These are phyloP conservation scores for Gymnoscelis rufifasciata DNA, from an alignment of 2,888 invertebrate species.

Conservation along the genomic window DNA sequence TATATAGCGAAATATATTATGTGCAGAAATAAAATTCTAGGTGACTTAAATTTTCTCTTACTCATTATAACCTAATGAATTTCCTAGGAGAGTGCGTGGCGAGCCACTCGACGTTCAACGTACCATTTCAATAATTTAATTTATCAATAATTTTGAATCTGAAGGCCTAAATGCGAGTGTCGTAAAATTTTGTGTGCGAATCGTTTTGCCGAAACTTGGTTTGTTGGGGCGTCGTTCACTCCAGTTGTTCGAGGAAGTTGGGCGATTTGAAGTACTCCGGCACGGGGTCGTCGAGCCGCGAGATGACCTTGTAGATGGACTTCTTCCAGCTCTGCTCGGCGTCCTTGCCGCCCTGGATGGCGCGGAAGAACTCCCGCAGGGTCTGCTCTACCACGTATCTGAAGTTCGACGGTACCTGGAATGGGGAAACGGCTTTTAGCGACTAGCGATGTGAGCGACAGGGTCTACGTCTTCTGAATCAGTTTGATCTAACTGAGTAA, in stretches of 20 bases:
- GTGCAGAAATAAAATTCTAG: conserved; percentile 80
- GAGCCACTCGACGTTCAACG: conserved; percentile 66
- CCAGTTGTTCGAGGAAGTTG: conserved; percentile 99
- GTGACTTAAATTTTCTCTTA: conserved; percentile 79
- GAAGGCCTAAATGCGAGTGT: conserved; percentile 84
- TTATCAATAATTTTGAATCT: conserved; percentile 81
- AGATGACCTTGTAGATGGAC: conserved; percentile 99
- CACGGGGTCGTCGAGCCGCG: conserved; percentile 98
- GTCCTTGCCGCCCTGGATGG: conserved; percentile 97
- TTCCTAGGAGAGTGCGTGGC: conserved; percentile 69
- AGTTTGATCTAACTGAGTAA: too few species aligned
- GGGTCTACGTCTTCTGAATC: not conserved
- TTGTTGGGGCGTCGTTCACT: conserved; percentile 80
- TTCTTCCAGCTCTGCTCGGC: conserved; percentile 99
- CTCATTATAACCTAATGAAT: conserved; percentile 74
- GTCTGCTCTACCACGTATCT: conserved; percentile 98
- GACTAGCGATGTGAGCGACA: not conserved
- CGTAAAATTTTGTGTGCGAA: conserved; percentile 81
- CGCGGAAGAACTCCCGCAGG: conserved; percentile 98
- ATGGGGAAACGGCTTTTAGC: conserved; percentile 16
- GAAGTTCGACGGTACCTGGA: conserved; percentile 98
- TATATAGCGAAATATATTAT: conserved; percentile 80
- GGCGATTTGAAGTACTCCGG: conserved; percentile 99
- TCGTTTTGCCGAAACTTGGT: conserved; percentile 60
- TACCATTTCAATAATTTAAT: conserved; percentile 71